Base-by-base conservation (phyloP, 2,113 vertebrate species). In the Corythaixoides concolor region DNA sequence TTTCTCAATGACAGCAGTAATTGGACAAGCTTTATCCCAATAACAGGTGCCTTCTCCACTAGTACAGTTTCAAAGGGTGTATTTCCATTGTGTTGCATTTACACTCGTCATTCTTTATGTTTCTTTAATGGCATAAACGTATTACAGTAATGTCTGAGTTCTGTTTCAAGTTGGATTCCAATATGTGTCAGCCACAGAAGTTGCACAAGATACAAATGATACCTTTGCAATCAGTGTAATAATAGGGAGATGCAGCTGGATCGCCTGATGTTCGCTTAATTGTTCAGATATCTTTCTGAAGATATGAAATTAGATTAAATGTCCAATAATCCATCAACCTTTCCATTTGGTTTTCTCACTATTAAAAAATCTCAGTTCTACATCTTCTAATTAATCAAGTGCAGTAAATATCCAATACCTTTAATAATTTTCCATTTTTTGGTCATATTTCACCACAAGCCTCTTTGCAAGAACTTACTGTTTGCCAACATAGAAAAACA, bases 321-420 rank as follows among this genome's bases (percentile, higher is more conserved):
- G 4, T 18, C n/a, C 28, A 56, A 28, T 27, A 85, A 70, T 20
- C 10, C 8, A 62, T 1, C 3, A 75, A 35, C 0, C 0, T 58
- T 74, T 59, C 3, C 3, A 50, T 35, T 74, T 76, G 14, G 24
- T 78, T 70, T 74, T 73, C 7, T 32, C 20, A 30, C 4, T 35
- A 12, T 15, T 35, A 43, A 80, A 73, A 75, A 89, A 20, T 22
- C 30, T 70, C 11, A 50, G 26, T 53, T 86, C 17, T 60, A n/a
- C 3, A 56, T 56, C 22, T 60, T 73, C 32, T n/a, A 69, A 70
- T 56, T 62, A 11, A 66, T 11, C 6, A 78, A 66, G 9, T 28
- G 15, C 3, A 3, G 2, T 22, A 88, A 68, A 56, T 76, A 68
- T 33, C 10, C 59, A 90, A 35, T 28, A n/a, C 1, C 7, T 28